phyloP scores from a whole-genome alignment of 23 tunicate genomes.

The Ascidia mentula region DNA sequence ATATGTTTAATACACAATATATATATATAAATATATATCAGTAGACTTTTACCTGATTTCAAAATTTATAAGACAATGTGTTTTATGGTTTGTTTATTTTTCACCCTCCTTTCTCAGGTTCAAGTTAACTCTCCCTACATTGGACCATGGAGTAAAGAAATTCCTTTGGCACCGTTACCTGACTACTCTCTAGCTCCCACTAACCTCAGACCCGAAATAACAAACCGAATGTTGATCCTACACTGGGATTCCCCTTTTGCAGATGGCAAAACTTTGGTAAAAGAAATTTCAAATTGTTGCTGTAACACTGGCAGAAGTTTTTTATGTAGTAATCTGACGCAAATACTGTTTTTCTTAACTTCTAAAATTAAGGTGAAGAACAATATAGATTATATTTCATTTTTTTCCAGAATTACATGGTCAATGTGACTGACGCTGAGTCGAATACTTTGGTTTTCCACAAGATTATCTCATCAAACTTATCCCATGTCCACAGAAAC shows the following conservation, averaged over 20 bases:
- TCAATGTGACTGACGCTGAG: neutral
- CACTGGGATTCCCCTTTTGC: constrained; percentile 33
- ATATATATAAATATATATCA: too few species aligned
- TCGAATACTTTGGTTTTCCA: neutral
- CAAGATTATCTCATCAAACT: neutral
- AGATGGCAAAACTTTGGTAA: neutral
- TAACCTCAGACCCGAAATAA: constrained; percentile 14
- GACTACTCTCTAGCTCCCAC: constrained; percentile 44
- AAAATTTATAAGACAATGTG: too few species aligned
- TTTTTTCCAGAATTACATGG: neutral
- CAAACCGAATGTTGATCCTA: neutral
- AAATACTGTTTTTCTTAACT: too few species aligned
- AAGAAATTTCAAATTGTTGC: neutral
- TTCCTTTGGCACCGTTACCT: constrained; percentile 13
- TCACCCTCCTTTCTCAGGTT: constrained; percentile 31
- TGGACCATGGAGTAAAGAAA: constrained; percentile 42
- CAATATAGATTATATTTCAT: too few species aligned
- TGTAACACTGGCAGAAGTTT: too few species aligned
- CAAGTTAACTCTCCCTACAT: constrained; percentile 44
- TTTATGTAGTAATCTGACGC: too few species aligned
- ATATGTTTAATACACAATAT: too few species aligned
- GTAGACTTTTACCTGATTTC: too few species aligned
- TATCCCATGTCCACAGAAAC: neutral
- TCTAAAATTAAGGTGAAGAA: too few species aligned
- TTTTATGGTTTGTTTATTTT: too few species aligned